phyloP scores from a whole-genome alignment of 1,140 invertebrate species.

The Procambarus virginalis region DNA sequence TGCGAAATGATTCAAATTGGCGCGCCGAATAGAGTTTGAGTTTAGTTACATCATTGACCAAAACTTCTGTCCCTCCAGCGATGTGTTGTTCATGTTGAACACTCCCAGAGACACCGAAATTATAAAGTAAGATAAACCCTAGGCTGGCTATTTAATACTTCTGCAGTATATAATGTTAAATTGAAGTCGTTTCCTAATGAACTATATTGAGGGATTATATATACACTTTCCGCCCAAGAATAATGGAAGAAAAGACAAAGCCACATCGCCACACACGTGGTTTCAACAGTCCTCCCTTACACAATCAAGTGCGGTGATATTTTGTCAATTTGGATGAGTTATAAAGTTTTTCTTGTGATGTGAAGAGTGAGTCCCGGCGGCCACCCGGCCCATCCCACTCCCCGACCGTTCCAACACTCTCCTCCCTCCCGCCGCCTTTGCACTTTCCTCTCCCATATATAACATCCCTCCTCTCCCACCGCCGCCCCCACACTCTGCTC shows the following conservation, averaged over 20 bases:
- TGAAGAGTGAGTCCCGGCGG: neutral
- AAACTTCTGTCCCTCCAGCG: neutral
- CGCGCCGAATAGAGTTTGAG: neutral
- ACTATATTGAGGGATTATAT: neutral
- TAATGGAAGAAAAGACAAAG: neutral
- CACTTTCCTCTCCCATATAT: too few relatives aligned
- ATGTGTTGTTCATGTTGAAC: neutral
- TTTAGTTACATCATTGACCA: neutral
- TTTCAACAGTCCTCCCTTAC: neutral
- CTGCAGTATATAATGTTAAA: neutral
- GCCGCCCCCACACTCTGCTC: too few relatives aligned
- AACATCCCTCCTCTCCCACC: too few relatives aligned
- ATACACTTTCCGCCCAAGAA: neutral
- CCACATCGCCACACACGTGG: neutral
- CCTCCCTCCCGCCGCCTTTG: too few relatives aligned
- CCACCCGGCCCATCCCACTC: slow-evolving; percentile 56
- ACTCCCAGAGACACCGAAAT: neutral
- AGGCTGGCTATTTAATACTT: neutral
- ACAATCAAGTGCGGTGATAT: neutral
- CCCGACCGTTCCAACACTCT: slow-evolving; percentile 57
- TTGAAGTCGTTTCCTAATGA: neutral
- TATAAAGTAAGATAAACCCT: neutral
- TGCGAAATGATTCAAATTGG: neutral
- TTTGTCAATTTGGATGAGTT: neutral
- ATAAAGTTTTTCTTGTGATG: slow-evolving; percentile 22